A percentile compares a stretch with the other conserved stretches of the same genome.
Conservation (phyloP, 2,113 vertebrate genomes). For the Argyrosomus japonicus region DNA sequence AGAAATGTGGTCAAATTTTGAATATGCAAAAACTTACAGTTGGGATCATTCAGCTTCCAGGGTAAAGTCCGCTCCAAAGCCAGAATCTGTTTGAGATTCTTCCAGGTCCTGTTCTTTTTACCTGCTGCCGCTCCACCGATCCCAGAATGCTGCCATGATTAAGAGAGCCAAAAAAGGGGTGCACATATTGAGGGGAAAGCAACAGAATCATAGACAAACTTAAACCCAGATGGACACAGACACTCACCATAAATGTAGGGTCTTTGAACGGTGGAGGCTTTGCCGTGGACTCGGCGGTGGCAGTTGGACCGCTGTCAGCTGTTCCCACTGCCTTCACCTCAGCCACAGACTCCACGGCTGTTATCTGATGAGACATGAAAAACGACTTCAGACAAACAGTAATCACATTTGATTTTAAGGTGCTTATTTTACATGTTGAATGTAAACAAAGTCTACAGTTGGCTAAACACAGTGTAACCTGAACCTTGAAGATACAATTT, state of each 20-base stretch:
- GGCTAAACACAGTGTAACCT: not conserved
- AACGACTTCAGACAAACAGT: constrained; percentile 3
- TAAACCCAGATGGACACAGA: not conserved
- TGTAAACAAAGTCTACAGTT: not conserved
- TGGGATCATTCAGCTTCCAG: constrained; percentile 95
- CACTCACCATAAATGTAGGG: constrained; percentile 89
- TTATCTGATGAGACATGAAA: constrained; percentile 60
- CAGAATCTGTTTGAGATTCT: constrained; percentile 99
- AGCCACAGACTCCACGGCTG: constrained; percentile 77
- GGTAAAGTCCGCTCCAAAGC: constrained; percentile 94
- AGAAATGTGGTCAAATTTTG: not conserved
- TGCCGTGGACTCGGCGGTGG: constrained; percentile 81
- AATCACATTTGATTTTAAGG: not conserved
- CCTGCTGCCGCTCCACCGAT: constrained; percentile 96
- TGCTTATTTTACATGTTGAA: not conserved
- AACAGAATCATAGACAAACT: not conserved
- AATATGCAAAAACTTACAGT: constrained; percentile 86
- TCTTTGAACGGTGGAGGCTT: constrained; percentile 93
- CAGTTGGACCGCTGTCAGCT: constrained; percentile 80
- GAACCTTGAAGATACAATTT: not conserved
- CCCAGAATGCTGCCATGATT: constrained; percentile 89
- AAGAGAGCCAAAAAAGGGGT: not conserved
- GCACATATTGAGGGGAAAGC: not conserved
- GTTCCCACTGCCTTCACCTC: constrained; percentile 85
- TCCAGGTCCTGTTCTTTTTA: constrained; percentile 99